Base-by-base conservation (phyloP, 2,797 vertebrate genomes). In the Sebastes matsubarae region DNA sequence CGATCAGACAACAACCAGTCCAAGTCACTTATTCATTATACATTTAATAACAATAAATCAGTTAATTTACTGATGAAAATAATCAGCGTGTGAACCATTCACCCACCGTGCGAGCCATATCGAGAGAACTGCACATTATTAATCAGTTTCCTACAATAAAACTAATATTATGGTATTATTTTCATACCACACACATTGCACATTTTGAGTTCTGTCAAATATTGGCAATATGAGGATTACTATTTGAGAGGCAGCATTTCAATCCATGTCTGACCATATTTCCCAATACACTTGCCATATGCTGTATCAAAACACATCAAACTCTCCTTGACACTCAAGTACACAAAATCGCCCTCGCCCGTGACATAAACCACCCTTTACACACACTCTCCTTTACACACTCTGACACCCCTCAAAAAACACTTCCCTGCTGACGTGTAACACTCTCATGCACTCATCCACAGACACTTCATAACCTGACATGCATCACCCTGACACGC, bases 401-500 rank as follows among this genome's bases (percentile, higher is more conserved):
- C 92, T 88, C 91, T 92, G 93, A 94, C 93, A 95, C 93, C 88
- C 91, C 92, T 95, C 93, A 92, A 91, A 94, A 94, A 93, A 94
- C 93, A 94, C 93, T 92, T 93, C 92, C 85, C 88, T 66, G 81
- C 89, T 86, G 91, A 92, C 88, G 84, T 90, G 89, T 88, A 94
- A 93, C 92, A 94, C 89, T 93, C 88, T 93, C 90, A 89, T 86
- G 88, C 93, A 87, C 89, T 92, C 91, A 89, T 92, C 90, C 90
- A 85, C 86, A 88, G 90, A 94, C 91, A 93, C 92, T 94, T 94
- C 92, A 93, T 93, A 95, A 90, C 92, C 92, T 93, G 93, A 94
- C 93, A 93, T 91, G 87, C 91, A 94, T 93, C 91, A 93, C 86
- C 88, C 92, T 90, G 88, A 92, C 91, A 88, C 86, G 42, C 87